phyloP scores from a whole-genome alignment of 2,113 vertebrate genomes.

The Empidonax traillii region DNA sequence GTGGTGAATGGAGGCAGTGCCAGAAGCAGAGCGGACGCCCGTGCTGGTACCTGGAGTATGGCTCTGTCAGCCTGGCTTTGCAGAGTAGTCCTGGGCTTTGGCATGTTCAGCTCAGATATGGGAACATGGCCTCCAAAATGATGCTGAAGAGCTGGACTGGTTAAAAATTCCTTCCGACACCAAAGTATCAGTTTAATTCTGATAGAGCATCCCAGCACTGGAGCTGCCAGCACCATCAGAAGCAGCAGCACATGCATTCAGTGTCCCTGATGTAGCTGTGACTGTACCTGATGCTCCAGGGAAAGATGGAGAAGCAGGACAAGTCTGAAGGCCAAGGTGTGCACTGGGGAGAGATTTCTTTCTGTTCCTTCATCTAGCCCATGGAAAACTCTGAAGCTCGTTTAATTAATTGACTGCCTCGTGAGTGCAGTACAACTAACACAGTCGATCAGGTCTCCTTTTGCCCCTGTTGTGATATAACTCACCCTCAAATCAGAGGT shows the following conservation, averaged over 20 bases:
- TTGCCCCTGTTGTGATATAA: not conserved
- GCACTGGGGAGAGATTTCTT: not conserved
- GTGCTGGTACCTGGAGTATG: not conserved
- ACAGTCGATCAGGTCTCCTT: not conserved
- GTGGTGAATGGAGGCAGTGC: constrained; percentile 10
- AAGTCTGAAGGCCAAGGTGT: not conserved
- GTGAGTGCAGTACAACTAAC: not conserved
- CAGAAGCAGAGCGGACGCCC: not conserved
- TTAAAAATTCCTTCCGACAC: not conserved
- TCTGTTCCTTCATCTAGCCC: not conserved
- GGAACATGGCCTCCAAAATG: not conserved
- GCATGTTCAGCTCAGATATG: accelerated
- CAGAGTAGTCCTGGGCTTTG: not conserved
- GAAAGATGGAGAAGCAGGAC: not conserved
- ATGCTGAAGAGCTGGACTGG: not conserved
- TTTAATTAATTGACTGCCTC: not conserved
- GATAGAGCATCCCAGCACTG: not conserved
- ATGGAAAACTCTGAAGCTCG: not conserved
- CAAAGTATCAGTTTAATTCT: not conserved
- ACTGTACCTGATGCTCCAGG: not conserved
- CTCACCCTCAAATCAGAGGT: not conserved
- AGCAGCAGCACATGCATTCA: not conserved
- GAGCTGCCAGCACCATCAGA: not conserved
- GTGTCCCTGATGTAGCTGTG: not conserved
- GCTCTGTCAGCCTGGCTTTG: not conserved